Evolutionary conservation across 2,797 vertebrate species (phyloP), one percentile per base, ranked within the genome.

Genomic region (Columba guinea): DNA sequence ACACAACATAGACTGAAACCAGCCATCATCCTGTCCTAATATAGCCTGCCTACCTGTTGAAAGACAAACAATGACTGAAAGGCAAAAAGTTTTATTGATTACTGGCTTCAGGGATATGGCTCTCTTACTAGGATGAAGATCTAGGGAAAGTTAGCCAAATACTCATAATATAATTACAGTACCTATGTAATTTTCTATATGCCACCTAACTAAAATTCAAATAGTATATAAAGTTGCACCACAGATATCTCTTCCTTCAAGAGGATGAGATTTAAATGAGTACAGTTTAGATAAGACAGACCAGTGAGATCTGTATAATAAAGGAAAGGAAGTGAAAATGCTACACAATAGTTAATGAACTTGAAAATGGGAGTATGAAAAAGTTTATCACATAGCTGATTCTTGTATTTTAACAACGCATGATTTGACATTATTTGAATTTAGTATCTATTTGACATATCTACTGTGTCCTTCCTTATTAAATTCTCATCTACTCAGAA

Each of bases 401-500:
- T 92, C 90, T 90, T 77, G 49, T 94, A 86, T 90, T 65, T 49
- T 73, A 69, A 17, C 74, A 80, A 84, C 8, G 39, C 35, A 74
- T 87, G 94, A 93, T 56, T 41, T 95, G 82, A 91, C 75, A 94
- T 94, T 4, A 74, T 95, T 86, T 96, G 76, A 81, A 92, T 90
- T 96, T 91, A 91, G 87, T 95, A 94, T 63, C 74, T 94, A 77
- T 75, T 82, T 84, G 49, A 82, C 26, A 51, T 49, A 84, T 85
- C 74, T 97, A 69, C 70, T 87, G 44, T 91, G 59, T 87, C 65
- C 58, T 91, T 89, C 92, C 83, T 64, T 96, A 97, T 96, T 97
- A 95, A 97, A 97, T 97, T 97, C 89, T 93, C 34, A 37, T 96
- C 77, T 95, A 10, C 94, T 96, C 94, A 84, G 93, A 97, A 95